Percentiles rank a stretch among this genome's conserved stretches.
Conservation (phyloP, 2,888 invertebrate species). For the Heterodera filipjevi region DNA sequence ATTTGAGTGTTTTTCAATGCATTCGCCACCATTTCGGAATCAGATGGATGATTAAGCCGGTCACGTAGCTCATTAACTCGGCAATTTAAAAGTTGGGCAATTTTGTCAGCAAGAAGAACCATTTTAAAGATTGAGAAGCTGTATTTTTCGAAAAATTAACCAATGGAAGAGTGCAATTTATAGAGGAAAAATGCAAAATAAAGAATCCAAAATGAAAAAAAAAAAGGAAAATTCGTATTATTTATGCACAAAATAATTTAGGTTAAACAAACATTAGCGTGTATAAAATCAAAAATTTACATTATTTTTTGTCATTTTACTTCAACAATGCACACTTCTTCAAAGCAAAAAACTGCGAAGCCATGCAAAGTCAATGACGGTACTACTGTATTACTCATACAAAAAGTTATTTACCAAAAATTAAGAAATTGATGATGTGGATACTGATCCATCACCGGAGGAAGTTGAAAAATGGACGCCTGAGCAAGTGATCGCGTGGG, state of each 20-base stretch:
- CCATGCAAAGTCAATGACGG: not conserved
- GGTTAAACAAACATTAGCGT: no score
- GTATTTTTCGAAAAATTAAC: not conserved
- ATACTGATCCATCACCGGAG: not conserved
- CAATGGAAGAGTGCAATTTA: not conserved
- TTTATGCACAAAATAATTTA: no score
- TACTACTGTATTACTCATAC: not conserved
- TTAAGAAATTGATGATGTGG: not conserved
- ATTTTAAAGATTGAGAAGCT: not conserved
- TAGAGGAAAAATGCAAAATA: not conserved
- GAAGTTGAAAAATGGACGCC: not conserved
- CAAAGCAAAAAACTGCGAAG: not conserved
- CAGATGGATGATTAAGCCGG: conserved; percentile 4
- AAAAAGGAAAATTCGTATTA: not conserved
- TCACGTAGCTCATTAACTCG: not conserved
- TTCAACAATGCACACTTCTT: no score
- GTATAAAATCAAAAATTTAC: no score
- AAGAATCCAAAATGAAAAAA: not conserved
- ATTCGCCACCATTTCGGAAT: not conserved
- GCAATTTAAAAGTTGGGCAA: conserved; percentile 9
- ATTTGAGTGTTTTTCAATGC: not conserved
- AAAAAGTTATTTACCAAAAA: not conserved
- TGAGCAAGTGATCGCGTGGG: not conserved
- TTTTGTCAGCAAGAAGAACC: conserved; percentile 16
- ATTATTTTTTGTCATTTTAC: no score